Base-by-base conservation (phyloP, 2,113 vertebrate species). In the Rana temporaria region DNA sequence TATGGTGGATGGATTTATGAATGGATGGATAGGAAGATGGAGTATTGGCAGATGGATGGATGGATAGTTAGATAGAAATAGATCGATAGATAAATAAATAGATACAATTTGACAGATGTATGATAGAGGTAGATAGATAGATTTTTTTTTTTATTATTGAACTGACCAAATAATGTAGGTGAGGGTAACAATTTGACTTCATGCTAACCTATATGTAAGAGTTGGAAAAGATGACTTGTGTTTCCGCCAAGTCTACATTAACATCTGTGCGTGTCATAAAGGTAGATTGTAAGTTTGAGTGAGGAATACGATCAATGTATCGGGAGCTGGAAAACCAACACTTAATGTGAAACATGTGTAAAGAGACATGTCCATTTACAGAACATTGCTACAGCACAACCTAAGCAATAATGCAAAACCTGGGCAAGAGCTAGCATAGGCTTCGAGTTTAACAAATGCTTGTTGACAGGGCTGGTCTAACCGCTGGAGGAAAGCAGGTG, bases 291-390 rank as follows among this genome's bases (percentile, higher is more conserved):
- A 75, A 82, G 26, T 75, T 75, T 67, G 63, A 57, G 71, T 67
- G 64, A 59, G 22, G 63, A 59, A 67, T 18, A 59, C 64, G 67
- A 82, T 82, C 71, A 22, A 75, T 75, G 59, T 56, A 67, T 53
- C 62, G 30, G 16, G 32, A 20, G 71, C 80, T 82, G 48, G 19
- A 82, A 82, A 82, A 66, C 22, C 56, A 20, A 26, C 4, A 65
- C 73, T 60, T 82, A 82, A 82, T 67, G 71, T 82, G 63, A 82
- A 59, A 75, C 71, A 75, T 73, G 75, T 82, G 71, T 82, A 82
- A 20, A 30, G 71, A 82, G 80, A 56, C 71, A 82, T 75, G 71
- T 73, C 67, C 71, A 75, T 82, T 75, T 82, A 67, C 71, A 67
- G 80, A 82, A 82, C 80, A 75, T 82, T 60, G 52, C 48, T 66